Evolutionary conservation across 1,140 invertebrate species (phyloP), one percentile per base, ranked within the genome.

Genomic region (Magallana angulata): DNA sequence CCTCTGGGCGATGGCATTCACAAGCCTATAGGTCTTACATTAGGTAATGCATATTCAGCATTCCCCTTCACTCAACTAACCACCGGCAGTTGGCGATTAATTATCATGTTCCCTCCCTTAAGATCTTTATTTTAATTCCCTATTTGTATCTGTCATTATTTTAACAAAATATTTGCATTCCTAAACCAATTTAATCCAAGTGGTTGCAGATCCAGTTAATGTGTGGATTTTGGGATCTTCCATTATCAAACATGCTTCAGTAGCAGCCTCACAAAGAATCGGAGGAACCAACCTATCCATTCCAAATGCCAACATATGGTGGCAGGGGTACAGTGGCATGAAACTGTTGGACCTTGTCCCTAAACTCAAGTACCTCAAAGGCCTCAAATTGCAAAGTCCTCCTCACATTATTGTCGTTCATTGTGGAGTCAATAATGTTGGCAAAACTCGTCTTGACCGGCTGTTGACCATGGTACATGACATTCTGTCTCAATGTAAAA

Each of bases 321-420:
- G 85, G 85, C 85, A 86, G 18, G 76, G n/a, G n/a, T n/a, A n/a
- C n/a, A n/a, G n/a, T n/a, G n/a, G 85, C 4, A 87, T 87, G 85
- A 82, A 56, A 56, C 82, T 7, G 57, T 4, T 7, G 16, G 85
- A 87, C 1, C 7, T 87, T 8, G 7, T 62, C 4, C 5, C 18
- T 4, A 82, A 48, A 82, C n/a, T 82, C 4, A 62, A 48, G 14
- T 48, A 11, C 2, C 24, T 60, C 36, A 48, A 48, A 48, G 36
- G 36, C 1, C 24, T 64, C 9, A 57, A 48, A 57, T 36, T 60
- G n/a, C 14, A 82, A 36, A 24, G 58, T 57, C 76, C 76, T 5
- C 86, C 85, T 64, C 5, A 62, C 5, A 16, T 36, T n/a, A n/a
- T 87, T 36, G 16, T 82, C n/a, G 56, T 87, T 14, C 85, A 87